Evolutionary conservation across 2,113 vertebrate genomes (phyloP).

Genomic region (Macquaria australasica): DNA sequence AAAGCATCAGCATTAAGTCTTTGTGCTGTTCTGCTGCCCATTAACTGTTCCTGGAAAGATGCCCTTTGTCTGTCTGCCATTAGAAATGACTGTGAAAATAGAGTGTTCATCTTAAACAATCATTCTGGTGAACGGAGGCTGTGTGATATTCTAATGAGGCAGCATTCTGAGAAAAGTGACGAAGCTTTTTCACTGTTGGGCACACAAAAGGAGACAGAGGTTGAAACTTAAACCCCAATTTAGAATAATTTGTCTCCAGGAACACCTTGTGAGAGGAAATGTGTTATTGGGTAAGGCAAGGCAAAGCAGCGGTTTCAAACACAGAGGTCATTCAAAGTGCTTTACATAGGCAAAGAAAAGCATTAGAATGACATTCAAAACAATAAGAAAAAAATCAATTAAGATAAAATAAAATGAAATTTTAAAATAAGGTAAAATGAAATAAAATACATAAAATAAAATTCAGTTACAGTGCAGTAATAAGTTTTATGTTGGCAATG

Average conservation of each 20-base stretch:
- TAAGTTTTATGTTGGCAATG: too few species aligned
- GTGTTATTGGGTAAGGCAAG: too few species aligned
- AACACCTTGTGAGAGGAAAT: not conserved
- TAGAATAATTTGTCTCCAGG: not conserved
- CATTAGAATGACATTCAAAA: too few species aligned
- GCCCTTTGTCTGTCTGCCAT: constrained; percentile 62
- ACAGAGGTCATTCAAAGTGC: too few species aligned
- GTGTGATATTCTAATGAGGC: constrained; percentile 2
- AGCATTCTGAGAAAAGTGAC: not conserved
- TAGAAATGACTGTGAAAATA: constrained; percentile 53
- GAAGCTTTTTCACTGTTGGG: not conserved
- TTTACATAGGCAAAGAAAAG: too few species aligned
- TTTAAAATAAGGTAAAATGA: too few species aligned
- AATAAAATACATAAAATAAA: too few species aligned
- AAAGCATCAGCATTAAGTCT: constrained; percentile 56
- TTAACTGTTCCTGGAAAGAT: constrained; percentile 59
- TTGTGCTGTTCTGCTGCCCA: constrained; percentile 49
- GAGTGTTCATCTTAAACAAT: constrained; percentile 39
- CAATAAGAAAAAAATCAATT: too few species aligned
- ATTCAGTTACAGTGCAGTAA: too few species aligned
- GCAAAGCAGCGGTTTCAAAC: too few species aligned
- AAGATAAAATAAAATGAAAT: too few species aligned
- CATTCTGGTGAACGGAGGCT: constrained; percentile 7
- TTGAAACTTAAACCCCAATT: not conserved
- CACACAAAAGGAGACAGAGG: not conserved